Evolutionary conservation across 2,113 vertebrate species (phyloP).

Genomic region (Melanerpes formicivorus): DNA sequence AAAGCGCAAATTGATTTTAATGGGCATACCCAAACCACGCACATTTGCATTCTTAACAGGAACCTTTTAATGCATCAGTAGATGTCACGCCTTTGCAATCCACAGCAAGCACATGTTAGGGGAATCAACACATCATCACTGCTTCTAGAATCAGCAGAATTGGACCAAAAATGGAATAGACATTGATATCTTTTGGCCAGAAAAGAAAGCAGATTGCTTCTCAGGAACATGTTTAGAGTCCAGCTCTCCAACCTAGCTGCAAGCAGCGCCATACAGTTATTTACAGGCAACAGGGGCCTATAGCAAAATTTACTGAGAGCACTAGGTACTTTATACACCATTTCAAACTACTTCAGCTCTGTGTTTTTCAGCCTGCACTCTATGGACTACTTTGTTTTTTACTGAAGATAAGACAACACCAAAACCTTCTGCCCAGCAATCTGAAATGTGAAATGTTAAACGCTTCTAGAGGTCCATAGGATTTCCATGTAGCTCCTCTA

Average conservation of each 20-base stretch:
- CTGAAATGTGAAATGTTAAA: not conserved
- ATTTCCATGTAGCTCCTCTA: not conserved
- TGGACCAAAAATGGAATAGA: constrained; percentile 30
- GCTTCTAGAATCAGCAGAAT: constrained; percentile 21
- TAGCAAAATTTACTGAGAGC: not conserved
- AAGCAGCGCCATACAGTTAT: not conserved
- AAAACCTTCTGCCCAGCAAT: not conserved
- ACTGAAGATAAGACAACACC: not conserved
- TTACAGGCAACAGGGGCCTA: not conserved
- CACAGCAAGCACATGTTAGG: not conserved
- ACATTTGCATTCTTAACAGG: not conserved
- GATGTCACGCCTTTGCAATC: not conserved
- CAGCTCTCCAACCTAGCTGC: not conserved
- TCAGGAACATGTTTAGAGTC: not conserved
- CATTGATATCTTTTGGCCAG: constrained; percentile 19
- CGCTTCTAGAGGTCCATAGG: not conserved
- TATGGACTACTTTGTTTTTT: not conserved
- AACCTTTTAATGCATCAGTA: not conserved
- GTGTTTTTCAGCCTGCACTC: not conserved
- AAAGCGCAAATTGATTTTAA: not conserved
- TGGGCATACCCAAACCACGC: not conserved
- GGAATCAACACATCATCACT: constrained; percentile 15
- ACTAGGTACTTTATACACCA: not conserved
- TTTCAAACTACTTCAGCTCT: not conserved
- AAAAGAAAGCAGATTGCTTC: constrained; percentile 54